Base-by-base conservation (phyloP, 2,888 invertebrate genomes). In the Caenorhabditis doughertyi region DNA sequence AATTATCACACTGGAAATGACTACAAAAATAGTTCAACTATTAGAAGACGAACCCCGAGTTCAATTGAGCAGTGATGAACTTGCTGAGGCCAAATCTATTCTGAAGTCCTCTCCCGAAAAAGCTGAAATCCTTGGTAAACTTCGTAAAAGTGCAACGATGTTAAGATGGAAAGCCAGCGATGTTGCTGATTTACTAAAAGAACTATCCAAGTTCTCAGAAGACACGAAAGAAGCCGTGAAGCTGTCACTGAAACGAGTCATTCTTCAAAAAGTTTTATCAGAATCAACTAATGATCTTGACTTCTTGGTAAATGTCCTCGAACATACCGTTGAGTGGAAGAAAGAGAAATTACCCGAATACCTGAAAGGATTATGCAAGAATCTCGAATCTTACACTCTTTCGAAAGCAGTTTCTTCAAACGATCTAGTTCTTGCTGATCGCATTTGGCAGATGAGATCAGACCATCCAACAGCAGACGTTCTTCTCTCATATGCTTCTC, bases 141-240 rank as follows among this genome's bases (percentile, higher is more conserved):
- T 83, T 25, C 47, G 56, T 21, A 79, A 67, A 21, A 83, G 82
- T 68, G 71, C 65, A n/a, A 83, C 83, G n/a, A 56, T 79, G 74
- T 58, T 49, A 11, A 53, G 79, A 64, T 82, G 82, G 82, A 68
- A 32, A 44, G 39, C 42, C 4, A 67, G 49, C 21, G 23, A 21
- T 0, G 68, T 82, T 3, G 42, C 44, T 25, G 49, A 83, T 0
- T 60, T 83, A 23, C 55, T 83, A 4, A 23, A 29, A 16, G 83
- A 83, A 44, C 53, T 77, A 4, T 27, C 21, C 0, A 55, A 42
- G 4, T 72, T 83, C 58, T 32, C 49, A 39, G 44, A 72, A 3
- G 23, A 39, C 0, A 55, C 39, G 0, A 70, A 79, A 16, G 51
- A 62, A 23, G 51, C 18, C 1, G 79, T 70, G 0, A 49, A 47